A percentile compares a stretch with the other conserved stretches of the same genome.
Evolutionary conservation across 2,113 vertebrate species (phyloP).

Genomic region (Protobothrops mucrosquamatus): DNA sequence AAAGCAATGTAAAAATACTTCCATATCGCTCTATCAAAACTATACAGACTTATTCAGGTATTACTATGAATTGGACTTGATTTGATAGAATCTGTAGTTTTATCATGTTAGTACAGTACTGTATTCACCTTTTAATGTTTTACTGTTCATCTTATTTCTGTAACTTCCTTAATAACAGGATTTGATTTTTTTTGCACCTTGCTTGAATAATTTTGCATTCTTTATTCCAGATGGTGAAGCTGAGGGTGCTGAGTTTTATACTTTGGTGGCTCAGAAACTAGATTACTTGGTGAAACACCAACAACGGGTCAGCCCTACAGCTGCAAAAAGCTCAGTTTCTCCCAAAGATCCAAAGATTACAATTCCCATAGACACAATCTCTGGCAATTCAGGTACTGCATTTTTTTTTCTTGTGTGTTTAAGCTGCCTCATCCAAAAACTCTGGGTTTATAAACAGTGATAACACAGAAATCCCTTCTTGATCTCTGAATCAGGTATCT

Average conservation of each 20-base stretch:
- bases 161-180: not conserved
- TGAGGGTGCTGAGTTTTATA: constrained; percentile 54
- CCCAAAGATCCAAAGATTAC: not conserved
- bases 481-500: not conserved
- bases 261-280: constrained; percentile 61
- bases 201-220: not conserved
- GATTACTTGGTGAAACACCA: constrained; percentile 60
- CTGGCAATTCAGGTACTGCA: not conserved
- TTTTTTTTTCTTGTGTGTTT: not conserved
- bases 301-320: constrained; percentile 43
- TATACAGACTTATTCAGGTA: not conserved
- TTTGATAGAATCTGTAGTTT: not conserved
- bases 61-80: not conserved
- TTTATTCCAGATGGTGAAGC: not conserved
- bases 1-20: not conserved
- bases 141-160: not conserved
- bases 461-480: not conserved
- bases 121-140: not conserved
- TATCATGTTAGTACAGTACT: not conserved
- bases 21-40: not conserved
- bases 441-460: too few relatives aligned
- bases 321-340: constrained; percentile 4
- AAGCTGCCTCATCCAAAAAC: not conserved
- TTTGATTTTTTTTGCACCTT: not conserved
- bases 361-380: not conserved